Evolutionary conservation across 2,113 vertebrate species (phyloP).

Genomic region (Toxotes chatareus): DNA sequence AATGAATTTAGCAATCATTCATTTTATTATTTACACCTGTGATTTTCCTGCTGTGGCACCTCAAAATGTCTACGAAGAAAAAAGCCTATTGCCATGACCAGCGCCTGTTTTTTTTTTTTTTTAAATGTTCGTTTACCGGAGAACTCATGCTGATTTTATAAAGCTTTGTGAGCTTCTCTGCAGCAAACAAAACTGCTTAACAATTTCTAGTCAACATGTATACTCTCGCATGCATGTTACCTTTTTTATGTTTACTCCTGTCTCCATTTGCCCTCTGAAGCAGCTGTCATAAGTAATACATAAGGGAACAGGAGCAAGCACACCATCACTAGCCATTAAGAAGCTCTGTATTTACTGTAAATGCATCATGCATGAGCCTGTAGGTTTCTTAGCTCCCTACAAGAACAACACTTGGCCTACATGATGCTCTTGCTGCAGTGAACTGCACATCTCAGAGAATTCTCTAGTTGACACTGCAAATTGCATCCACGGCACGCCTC

Average conservation of each 20-base stretch:
- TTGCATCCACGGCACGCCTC: slow-evolving; percentile 62
- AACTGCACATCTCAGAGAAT: slow-evolving; percentile 58
- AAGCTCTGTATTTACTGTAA: slow-evolving; percentile 63
- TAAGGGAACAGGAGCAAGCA: slow-evolving; percentile 37
- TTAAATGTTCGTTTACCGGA: neutral
- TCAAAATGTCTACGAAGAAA: slow-evolving; percentile 1
- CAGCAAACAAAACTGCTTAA: neutral
- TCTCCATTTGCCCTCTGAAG: slow-evolving; percentile 33
- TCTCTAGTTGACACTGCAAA: slow-evolving; percentile 65
- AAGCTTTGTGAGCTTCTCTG: neutral
- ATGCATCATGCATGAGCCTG: slow-evolving; percentile 72
- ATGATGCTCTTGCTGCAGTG: slow-evolving; percentile 55
- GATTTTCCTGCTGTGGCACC: neutral
- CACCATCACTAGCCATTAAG: slow-evolving; percentile 56
- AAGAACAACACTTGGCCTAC: slow-evolving; percentile 53
- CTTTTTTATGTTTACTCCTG: slow-evolving; percentile 25
- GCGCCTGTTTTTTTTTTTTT: neutral
- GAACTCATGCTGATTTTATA: neutral
- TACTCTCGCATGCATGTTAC: neutral
- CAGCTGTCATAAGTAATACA: slow-evolving; percentile 71
- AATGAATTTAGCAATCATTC: neutral
- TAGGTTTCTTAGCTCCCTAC: slow-evolving; percentile 37
- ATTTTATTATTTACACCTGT: neutral
- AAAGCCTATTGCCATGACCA: neutral
- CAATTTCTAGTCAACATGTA: slow-evolving; percentile 4